Percentiles rank a stretch among this genome's conserved stretches.
phyloP scores from a whole-genome alignment of 2,797 vertebrate genomes.

The Pseudochaenichthys georgianus region DNA sequence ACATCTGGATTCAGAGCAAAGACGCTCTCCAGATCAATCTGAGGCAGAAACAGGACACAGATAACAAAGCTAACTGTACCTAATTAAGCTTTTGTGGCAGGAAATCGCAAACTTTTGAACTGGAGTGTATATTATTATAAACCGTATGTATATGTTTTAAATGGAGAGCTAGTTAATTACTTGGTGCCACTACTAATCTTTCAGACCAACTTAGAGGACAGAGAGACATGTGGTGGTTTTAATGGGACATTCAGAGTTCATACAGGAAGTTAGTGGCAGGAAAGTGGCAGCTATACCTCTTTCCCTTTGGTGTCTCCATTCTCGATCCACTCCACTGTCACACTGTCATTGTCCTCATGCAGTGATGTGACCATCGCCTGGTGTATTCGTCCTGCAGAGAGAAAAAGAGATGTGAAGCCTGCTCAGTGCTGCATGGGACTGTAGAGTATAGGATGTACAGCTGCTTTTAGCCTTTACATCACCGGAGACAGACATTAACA shows the following conservation, averaged over 20 bases:
- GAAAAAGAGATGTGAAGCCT: slow-evolving; percentile 19
- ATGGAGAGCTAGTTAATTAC: neutral
- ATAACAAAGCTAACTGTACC: neutral
- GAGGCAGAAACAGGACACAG: slow-evolving; percentile 6
- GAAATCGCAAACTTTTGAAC: too few relatives aligned
- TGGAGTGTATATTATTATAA: too few relatives aligned
- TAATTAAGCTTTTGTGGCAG: too few relatives aligned
- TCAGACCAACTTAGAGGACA: neutral
- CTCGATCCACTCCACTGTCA: slow-evolving; percentile 99
- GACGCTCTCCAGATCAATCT: slow-evolving; percentile 97
- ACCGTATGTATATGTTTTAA: neutral
- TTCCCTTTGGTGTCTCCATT: slow-evolving; percentile 99
- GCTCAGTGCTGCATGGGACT: slow-evolving; percentile 18
- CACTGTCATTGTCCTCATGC: slow-evolving; percentile 96
- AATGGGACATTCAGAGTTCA: neutral
- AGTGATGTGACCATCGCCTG: slow-evolving; percentile 99
- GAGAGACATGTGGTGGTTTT: neutral
- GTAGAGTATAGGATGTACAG: neutral
- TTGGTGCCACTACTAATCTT: neutral
- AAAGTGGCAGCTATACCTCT: slow-evolving; percentile 85
- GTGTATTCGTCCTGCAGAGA: slow-evolving; percentile 92
- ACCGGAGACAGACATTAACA: slow-evolving; percentile 7
- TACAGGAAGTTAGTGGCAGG: neutral
- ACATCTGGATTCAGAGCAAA: slow-evolving; percentile 95
- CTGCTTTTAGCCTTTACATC: slow-evolving; percentile 1